Evolutionary conservation across 1,140 invertebrate genomes (phyloP), one percentile per base, ranked within the genome.

Genomic region (Sycophila sp.): DNA sequence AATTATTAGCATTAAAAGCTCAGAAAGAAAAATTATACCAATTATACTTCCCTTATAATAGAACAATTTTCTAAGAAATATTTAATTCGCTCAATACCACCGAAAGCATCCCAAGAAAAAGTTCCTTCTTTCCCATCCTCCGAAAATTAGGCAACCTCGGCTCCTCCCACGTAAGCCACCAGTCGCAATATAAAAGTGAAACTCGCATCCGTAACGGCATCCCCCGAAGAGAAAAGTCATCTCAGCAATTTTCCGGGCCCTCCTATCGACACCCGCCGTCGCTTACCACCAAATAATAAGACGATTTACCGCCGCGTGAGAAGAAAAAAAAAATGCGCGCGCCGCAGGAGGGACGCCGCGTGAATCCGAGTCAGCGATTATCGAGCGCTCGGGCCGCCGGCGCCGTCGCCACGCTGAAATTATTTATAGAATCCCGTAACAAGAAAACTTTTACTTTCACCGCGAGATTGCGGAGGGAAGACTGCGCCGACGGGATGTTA

Each of bases 341-440:
- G n/a, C n/a, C 40, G 2, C 15, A 42, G 38, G 11, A 15, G n/a
- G 4, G 4, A 15, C 3, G 10, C 4, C 10, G n/a, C 2, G 40
- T 17, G 10, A 4, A 42, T 42, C n/a, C 40, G 15, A 42, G 15
- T 17, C 42, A 19, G 42, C 19, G 24, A 47, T 47, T 47, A 47
- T 11, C n/a, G n/a, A n/a, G n/a, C n/a, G n/a, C n/a, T n/a, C n/a
- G n/a, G n/a, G 19, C 5, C 3, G 22, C 42, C 1, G 40, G 7
- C 42, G 4, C 56, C 19, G n/a, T 32, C 17, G 10, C 19, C 55
- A 10, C n/a, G n/a, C 45, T 15, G n/a, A 38, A 55, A 55, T 66
- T 66, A 66, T 66, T 66, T 66, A 66, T 66, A 36, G 56, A 66
- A 56, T 56, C 36, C 4, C 49, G 51, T 66, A 66, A 66, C 51